Base-by-base conservation (phyloP, 1,140 invertebrate species). In the Dendroctonus ponderosae region DNA sequence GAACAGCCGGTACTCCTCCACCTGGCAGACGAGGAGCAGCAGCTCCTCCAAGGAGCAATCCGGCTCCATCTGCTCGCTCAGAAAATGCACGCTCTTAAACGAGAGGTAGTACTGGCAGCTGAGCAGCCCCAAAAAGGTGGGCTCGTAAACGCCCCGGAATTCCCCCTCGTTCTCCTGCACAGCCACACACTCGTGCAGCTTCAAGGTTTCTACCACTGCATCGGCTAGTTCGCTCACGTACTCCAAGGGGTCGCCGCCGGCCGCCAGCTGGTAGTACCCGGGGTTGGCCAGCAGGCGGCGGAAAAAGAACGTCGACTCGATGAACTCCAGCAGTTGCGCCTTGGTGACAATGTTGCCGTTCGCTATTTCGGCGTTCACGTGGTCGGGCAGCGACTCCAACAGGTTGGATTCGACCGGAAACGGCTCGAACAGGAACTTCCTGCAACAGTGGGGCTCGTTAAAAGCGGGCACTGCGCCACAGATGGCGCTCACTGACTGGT, bases 231-330 rank as follows among this genome's bases (percentile, higher is more conserved):
- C 81, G 0, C 88, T 90, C 26, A 94, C 79, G 76, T 86, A 93
- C 3, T 80, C 72, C 75, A 87, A 82, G 52, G 86, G 81, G 14
- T 88, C 85, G 56, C 94, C 89, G 43, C 90, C 80, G 52, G 85
- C 85, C 54, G 94, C 89, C 63, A 99, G 79, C 62, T 91, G 86
- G 75, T 99, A 99, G 78, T 96, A 96, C 0, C 86, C 85, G 0
- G 98, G 98, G 84, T 99, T 99, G 75, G 93, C 91, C 15, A 99
- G 79, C 15, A 98, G 80, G 5, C 97, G 83, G 69, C 96, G 81
- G 82, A 98, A 99, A 80, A 99, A 97, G 77, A 98, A 99, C 0
- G 98, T 99, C 92, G 95, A 99, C 0, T 97, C 97, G 39, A 99
- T 83, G 80, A 99, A 99, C 78, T 99, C 96, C 51, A 99, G 82